Conservation (phyloP, 2,888 invertebrate species). For the Tineola bisselliella region DNA sequence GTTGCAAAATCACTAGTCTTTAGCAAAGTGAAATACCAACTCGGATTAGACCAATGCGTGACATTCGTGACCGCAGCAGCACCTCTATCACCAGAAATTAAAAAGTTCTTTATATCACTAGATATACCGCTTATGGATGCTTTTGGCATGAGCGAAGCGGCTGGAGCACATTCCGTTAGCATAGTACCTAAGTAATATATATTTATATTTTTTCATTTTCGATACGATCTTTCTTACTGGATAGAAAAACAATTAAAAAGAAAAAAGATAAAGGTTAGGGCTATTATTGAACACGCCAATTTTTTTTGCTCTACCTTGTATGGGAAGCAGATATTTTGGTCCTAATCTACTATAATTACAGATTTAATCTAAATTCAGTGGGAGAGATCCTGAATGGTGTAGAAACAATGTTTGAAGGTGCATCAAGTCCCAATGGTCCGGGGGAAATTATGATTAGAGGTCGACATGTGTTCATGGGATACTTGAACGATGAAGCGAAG, state of each 20-base stretch:
- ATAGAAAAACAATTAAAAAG: too few relatives aligned
- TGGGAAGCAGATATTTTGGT: too few relatives aligned
- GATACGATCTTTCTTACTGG: too few relatives aligned
- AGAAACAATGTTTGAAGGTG: constrained; percentile 75
- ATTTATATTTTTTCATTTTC: too few relatives aligned
- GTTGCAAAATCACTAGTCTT: constrained; percentile 83
- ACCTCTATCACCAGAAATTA: constrained; percentile 83
- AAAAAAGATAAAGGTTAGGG: too few relatives aligned
- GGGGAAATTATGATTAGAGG: constrained; percentile 88
- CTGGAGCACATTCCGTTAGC: constrained; percentile 81
- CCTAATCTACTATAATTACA: constrained; percentile 25
- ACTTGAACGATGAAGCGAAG: constrained; percentile 79
- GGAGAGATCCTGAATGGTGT: constrained; percentile 77
- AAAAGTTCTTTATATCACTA: constrained; percentile 87
- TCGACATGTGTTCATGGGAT: constrained; percentile 93
- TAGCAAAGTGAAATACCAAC: constrained; percentile 77
- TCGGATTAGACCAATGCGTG: constrained; percentile 80
- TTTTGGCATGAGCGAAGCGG: constrained; percentile 89
- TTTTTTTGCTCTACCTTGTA: too few relatives aligned
- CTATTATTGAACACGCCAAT: too few relatives aligned
- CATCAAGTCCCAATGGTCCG: constrained; percentile 75
- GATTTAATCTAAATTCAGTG: constrained; percentile 75
- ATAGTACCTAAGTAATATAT: constrained; percentile 53
- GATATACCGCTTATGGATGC: constrained; percentile 86
- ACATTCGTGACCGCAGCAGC: constrained; percentile 84